A percentile compares a stretch with the other conserved stretches of the same genome.
Conservation (phyloP, 2,113 vertebrate genomes). For the Cebidichthys violaceus region DNA sequence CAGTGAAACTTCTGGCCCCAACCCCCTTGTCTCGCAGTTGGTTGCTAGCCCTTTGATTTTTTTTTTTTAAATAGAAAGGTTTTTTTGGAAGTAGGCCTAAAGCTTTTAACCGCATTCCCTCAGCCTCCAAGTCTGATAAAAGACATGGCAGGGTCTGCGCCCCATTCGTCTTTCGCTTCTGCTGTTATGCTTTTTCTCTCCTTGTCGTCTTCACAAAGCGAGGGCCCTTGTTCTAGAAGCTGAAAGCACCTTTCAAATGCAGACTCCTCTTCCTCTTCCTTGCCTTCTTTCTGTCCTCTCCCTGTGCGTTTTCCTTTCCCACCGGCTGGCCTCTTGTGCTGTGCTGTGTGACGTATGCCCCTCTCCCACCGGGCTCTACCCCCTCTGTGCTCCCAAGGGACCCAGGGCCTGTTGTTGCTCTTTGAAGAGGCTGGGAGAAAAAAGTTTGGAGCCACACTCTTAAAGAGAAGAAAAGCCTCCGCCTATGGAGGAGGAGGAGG, state of each 20-base stretch:
- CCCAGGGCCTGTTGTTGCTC: constrained; percentile 79
- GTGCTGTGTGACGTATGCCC: constrained; percentile 75
- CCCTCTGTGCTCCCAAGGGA: constrained; percentile 76
- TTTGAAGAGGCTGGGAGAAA: constrained; percentile 83
- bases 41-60: constrained; percentile 53
- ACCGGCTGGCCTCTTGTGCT: constrained; percentile 76
- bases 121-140: constrained; percentile 68
- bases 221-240: constrained; percentile 65
- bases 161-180: constrained; percentile 56
- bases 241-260: constrained; percentile 79
- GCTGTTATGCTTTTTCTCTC: constrained; percentile 68
- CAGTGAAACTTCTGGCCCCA: constrained; percentile 45
- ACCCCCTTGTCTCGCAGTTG: constrained; percentile 53
- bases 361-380: constrained; percentile 75
- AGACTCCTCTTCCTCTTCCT: constrained; percentile 71
- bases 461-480: constrained; percentile 80
- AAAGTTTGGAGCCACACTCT: constrained; percentile 81
- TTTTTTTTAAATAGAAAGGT: constrained; percentile 53
- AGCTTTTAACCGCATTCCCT: constrained; percentile 71
- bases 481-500: constrained; percentile 76
- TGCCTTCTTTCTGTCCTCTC: constrained; percentile 60
- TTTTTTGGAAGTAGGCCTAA: constrained; percentile 60
- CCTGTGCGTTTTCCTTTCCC: constrained; percentile 68
- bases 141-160: constrained; percentile 64
- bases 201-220: constrained; percentile 67